phyloP scores from a whole-genome alignment of 2,113 vertebrate species.

The Sapajus apella region DNA sequence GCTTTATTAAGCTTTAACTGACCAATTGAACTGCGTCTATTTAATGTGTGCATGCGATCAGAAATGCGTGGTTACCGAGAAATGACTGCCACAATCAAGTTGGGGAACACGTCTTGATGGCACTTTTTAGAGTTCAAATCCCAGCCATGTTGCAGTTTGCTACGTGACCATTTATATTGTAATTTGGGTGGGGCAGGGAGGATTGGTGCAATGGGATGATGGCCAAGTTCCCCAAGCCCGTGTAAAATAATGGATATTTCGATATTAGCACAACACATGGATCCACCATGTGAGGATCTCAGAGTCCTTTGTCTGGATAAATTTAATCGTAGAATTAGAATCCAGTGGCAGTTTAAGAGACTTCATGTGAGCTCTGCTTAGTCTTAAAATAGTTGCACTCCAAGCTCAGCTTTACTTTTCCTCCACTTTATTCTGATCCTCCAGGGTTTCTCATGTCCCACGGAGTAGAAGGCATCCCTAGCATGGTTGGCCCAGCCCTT shows the following conservation, averaged over 20 bases:
- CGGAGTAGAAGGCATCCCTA: fast-evolving
- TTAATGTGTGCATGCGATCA: not conserved
- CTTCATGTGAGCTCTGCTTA: not conserved
- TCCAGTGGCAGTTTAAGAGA: not conserved
- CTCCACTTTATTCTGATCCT: too few relatives aligned
- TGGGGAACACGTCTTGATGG: not conserved
- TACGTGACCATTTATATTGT: fast-evolving
- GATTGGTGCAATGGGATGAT: fast-evolving
- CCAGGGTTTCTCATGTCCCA: not conserved
- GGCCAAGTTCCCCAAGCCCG: fast-evolving
- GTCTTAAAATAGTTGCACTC: not conserved
- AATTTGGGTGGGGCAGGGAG: fast-evolving
- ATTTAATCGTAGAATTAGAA: not conserved
- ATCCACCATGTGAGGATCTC: not conserved
- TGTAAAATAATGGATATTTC: not conserved
- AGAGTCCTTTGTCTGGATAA: not conserved
- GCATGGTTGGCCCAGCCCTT: fast-evolving
- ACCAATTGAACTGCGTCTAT: too few relatives aligned
- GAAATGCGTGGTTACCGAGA: fast-evolving
- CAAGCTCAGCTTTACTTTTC: not conserved
- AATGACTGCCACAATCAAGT: not conserved
- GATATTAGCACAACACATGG: not conserved
- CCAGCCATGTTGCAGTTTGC: too few relatives aligned
- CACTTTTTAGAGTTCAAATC: not conserved
- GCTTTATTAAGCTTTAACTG: too few relatives aligned